Conservation (phyloP, 2,113 vertebrate genomes). For the Megatriorchis doriae region DNA sequence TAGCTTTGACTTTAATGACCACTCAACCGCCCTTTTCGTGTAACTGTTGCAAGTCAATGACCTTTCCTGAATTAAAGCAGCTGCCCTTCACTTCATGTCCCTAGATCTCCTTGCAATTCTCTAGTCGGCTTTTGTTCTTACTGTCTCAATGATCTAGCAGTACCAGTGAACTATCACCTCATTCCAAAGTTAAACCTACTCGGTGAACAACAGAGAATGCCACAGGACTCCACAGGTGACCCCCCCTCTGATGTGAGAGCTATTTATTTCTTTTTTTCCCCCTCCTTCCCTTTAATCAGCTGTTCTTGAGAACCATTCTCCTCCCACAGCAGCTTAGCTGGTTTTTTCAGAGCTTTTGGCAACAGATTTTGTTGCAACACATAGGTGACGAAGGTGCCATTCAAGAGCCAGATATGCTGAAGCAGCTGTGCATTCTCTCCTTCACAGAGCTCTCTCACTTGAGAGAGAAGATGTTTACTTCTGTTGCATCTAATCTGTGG, state of each 20-base stretch:
- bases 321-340: neutral
- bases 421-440: neutral
- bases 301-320: neutral
- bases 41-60: neutral
- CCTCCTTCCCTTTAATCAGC: neutral
- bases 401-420: neutral
- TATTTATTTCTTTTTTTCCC: neutral
- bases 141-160: neutral
- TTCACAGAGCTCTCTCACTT: neutral
- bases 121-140: neutral
- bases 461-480: neutral
- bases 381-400: neutral
- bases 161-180: neutral
- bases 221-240: neutral
- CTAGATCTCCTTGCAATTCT: neutral
- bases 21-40: neutral
- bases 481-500: neutral
- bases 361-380: neutral
- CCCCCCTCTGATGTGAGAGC: neutral
- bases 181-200: neutral
- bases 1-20: neutral
- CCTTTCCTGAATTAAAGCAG: neutral
- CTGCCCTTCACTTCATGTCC: neutral
- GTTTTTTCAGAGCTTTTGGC: neutral
- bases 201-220: neutral